Evolutionary conservation across 2,888 invertebrate genomes (phyloP).

Genomic region (Stenichneumon culpator): DNA sequence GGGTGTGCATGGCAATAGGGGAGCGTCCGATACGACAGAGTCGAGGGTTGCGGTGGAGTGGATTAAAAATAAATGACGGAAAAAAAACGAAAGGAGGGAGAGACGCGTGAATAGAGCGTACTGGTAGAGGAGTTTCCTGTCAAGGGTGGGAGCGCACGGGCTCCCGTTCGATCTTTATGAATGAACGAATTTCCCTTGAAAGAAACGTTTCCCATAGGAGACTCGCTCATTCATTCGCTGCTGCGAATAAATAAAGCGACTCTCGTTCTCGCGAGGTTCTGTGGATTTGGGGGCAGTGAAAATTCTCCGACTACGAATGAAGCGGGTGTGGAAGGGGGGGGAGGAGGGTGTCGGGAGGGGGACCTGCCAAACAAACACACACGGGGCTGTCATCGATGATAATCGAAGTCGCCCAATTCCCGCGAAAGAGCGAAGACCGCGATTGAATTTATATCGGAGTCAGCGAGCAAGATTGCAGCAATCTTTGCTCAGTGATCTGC

Average conservation of each 20-base stretch:
- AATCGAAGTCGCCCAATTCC: background rate
- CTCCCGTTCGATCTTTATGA: constrained; percentile 73
- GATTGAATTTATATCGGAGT: background rate
- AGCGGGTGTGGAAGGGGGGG: background rate
- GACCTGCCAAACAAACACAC: constrained; percentile 52
- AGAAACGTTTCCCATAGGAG: constrained; percentile 19
- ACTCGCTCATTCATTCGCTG: constrained; percentile 40
- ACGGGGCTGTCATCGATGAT: constrained; percentile 56
- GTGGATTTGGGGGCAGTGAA: background rate
- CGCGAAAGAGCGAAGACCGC: background rate
- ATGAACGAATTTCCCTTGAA: constrained; percentile 68
- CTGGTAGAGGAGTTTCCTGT: constrained; percentile 54
- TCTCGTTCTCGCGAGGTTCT: background rate
- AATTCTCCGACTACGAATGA: background rate
- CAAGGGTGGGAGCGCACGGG: constrained; percentile 41
- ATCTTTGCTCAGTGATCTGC: background rate
- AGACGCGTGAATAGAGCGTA: constrained; percentile 58
- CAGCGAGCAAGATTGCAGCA: background rate
- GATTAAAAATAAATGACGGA: background rate
- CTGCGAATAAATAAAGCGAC: background rate
- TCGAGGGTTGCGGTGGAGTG: constrained; percentile 18
- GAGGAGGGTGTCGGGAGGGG: background rate
- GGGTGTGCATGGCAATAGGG: constrained; percentile 1
- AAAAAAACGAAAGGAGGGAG: constrained; percentile 10
- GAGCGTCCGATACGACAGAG: constrained; percentile 12